Percentiles rank a stretch among this genome's conserved stretches.
These are phyloP conservation scores for Odontocolon sp. DNA, from an alignment of 2,888 invertebrate species.

Conservation along the genomic window DNA sequence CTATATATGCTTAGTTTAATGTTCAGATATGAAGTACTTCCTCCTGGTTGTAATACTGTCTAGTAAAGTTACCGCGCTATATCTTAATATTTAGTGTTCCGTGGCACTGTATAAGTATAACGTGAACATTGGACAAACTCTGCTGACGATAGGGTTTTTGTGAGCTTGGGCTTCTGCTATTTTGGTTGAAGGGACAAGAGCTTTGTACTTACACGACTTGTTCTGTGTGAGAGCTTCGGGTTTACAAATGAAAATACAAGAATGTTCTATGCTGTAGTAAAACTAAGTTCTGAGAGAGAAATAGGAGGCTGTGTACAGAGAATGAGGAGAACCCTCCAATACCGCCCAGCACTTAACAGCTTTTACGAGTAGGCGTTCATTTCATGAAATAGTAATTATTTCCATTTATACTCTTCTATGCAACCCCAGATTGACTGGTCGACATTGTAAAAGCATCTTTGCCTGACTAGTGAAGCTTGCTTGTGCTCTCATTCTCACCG, in stretches of 20 bases:
- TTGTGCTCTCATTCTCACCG: too few relatives aligned
- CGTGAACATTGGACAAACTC: neutral
- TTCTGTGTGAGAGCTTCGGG: constrained; percentile 26
- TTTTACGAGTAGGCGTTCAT: constrained; percentile 62
- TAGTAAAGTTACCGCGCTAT: neutral
- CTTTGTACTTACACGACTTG: constrained; percentile 21
- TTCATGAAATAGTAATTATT: constrained; percentile 62
- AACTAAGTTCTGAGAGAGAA: neutral
- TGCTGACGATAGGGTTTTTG: neutral
- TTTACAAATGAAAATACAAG: constrained; percentile 48
- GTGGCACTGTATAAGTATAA: too few relatives aligned
- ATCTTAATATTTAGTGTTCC: too few relatives aligned
- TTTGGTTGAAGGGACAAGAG: constrained; percentile 15
- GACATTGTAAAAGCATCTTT: constrained; percentile 34
- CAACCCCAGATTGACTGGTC: constrained; percentile 30
- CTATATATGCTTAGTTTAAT: neutral
- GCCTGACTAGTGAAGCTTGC: neutral
- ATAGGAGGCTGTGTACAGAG: neutral
- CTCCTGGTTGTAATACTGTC: constrained; percentile 9
- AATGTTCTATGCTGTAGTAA: constrained; percentile 9
- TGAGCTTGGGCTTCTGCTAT: constrained; percentile 6
- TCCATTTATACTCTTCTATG: constrained; percentile 43
- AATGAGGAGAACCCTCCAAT: constrained; percentile 51
- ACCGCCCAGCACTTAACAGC: constrained; percentile 64
- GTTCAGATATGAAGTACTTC: neutral